phyloP scores from a whole-genome alignment of 2,113 vertebrate species.

The Canis aureus region DNA sequence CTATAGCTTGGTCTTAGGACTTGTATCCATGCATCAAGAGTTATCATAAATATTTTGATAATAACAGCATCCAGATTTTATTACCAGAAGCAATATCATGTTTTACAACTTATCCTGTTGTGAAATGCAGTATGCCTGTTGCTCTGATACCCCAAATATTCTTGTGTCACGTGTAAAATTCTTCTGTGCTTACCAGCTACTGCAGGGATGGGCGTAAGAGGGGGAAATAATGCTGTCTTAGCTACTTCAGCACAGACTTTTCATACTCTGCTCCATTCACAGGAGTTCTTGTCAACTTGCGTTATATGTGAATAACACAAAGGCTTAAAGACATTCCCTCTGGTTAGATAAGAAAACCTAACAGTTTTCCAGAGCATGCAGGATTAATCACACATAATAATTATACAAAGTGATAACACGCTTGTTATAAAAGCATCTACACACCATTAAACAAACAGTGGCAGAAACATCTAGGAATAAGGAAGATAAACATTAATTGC shows the following conservation, averaged over 20 bases:
- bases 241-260: slow-evolving; percentile 16
- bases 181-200: slow-evolving; percentile 33
- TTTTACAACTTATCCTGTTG: neutral
- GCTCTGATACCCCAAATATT: neutral
- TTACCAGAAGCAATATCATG: neutral
- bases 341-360: slow-evolving; percentile 74
- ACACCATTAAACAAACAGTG: slow-evolving; percentile 85
- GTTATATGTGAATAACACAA: slow-evolving; percentile 83
- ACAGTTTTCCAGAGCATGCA: slow-evolving; percentile 83
- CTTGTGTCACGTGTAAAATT: neutral
- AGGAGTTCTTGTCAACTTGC: slow-evolving; percentile 81
- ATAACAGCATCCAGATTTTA: neutral
- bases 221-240: neutral
- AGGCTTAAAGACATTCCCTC: slow-evolving; percentile 84
- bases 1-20: neutral
- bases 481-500: slow-evolving; percentile 64
- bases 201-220: neutral
- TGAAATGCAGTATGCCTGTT: neutral
- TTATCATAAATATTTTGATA: neutral
- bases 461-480: slow-evolving; percentile 83
- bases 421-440: slow-evolving; percentile 85
- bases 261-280: slow-evolving; percentile 63
- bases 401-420: slow-evolving; percentile 86
- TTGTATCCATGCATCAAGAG: neutral
- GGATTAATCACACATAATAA: slow-evolving; percentile 87